These are phyloP conservation scores for Conus ventricosus DNA, from an alignment of 1,140 invertebrate species.

Conservation along the genomic window DNA sequence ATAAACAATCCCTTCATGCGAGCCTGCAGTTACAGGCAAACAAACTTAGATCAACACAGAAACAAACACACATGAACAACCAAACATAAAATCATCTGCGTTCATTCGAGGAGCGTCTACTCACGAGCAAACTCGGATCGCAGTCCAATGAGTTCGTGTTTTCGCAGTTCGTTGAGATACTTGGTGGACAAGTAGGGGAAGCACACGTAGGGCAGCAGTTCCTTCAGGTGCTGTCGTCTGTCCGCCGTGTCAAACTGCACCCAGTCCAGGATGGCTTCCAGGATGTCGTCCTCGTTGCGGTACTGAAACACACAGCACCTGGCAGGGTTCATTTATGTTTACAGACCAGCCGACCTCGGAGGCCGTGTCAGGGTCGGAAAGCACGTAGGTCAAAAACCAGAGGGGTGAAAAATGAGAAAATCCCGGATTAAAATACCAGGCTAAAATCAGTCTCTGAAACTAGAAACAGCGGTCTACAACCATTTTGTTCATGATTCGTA, in stretches of 20 bases:
- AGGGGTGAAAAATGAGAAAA: too few species aligned
- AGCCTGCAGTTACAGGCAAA: too few species aligned
- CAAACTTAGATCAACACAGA: too few species aligned
- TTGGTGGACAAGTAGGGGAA: constrained; percentile 31
- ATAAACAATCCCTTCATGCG: too few species aligned
- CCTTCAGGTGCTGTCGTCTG: constrained; percentile 27
- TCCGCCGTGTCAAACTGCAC: constrained; percentile 26
- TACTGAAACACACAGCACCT: constrained; percentile 29
- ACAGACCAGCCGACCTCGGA: too few species aligned
- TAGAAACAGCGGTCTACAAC: too few species aligned
- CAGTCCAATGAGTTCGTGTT: constrained; percentile 31
- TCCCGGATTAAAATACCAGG: too few species aligned
- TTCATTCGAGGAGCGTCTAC: not conserved
- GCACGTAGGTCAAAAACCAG: not conserved
- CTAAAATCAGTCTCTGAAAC: too few species aligned
- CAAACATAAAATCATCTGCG: too few species aligned
- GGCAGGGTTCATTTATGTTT: too few species aligned
- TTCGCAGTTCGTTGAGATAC: constrained; percentile 34
- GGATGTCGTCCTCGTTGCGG: constrained; percentile 46
- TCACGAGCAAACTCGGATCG: constrained; percentile 13
- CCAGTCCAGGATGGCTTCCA: constrained; percentile 52
- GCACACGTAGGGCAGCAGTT: constrained; percentile 43
- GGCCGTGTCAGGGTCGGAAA: not conserved
- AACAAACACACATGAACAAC: too few species aligned
- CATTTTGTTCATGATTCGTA: too few species aligned